Percentiles rank a stretch among this genome's conserved stretches.
Conservation (phyloP, 2,797 vertebrate genomes). For the Pitangus sulphuratus region DNA sequence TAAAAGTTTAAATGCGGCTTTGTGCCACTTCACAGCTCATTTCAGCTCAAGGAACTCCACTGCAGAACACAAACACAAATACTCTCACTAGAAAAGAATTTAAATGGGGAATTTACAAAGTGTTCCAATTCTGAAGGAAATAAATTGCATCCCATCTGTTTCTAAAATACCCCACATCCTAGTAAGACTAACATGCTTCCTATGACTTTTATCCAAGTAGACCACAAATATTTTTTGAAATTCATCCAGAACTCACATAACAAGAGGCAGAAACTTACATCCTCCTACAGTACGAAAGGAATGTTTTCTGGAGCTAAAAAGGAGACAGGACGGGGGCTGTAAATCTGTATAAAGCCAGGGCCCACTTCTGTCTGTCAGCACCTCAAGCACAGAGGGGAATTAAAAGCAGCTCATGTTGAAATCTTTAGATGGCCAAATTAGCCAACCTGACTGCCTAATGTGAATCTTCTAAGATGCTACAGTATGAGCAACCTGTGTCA, state of each 20-base stretch:
- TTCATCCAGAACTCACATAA: not conserved
- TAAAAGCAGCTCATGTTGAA: not conserved
- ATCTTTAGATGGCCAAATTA: not conserved
- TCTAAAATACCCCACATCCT: not conserved
- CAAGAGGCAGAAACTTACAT: not conserved
- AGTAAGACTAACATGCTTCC: not conserved
- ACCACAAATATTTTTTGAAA: not conserved
- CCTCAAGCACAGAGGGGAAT: not conserved
- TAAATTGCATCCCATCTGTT: not conserved
- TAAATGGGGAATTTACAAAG: not conserved
- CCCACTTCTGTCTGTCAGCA: not conserved
- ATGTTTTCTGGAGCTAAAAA: not conserved
- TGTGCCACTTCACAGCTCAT: not conserved
- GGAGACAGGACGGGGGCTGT: not conserved
- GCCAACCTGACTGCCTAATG: not conserved
- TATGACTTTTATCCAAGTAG: not conserved
- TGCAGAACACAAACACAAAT: not conserved
- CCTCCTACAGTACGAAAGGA: not conserved
- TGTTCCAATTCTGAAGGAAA: not conserved
- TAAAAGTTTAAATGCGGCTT: not conserved
- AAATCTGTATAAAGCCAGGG: not conserved
- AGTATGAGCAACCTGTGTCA: not conserved
- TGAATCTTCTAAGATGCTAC: not conserved
- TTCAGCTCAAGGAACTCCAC: not conserved
- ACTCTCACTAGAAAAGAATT: not conserved